Percentiles rank a stretch among this genome's conserved stretches.
Conservation (phyloP, 2,797 vertebrate species). For the Sebastes matsubarae region DNA sequence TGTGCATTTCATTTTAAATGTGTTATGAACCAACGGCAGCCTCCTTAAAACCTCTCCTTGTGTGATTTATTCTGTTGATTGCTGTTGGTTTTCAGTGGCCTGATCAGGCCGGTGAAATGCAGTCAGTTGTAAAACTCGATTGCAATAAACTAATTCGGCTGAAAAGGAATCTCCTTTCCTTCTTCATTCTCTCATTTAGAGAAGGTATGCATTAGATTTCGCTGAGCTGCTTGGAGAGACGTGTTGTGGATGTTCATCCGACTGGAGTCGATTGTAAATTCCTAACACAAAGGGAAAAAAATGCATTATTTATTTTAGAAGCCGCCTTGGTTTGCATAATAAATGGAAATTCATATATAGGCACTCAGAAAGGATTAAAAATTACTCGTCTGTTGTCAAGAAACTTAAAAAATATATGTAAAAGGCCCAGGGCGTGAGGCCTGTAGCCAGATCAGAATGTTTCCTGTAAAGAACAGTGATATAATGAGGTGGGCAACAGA, state of each 20-base stretch:
- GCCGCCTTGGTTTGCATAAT: not conserved
- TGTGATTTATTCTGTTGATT: slow-evolving; percentile 43
- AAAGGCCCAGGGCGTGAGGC: not conserved
- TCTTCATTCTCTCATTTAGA: not conserved
- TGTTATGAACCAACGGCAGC: slow-evolving; percentile 5
- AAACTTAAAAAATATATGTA: not conserved
- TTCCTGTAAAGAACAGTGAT: not conserved
- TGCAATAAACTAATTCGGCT: slow-evolving; percentile 27
- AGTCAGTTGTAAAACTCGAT: slow-evolving; percentile 38
- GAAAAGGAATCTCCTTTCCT: not conserved
- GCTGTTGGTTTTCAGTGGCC: slow-evolving; percentile 25
- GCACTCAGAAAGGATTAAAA: not conserved
- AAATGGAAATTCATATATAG: not conserved
- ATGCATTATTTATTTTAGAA: not conserved
- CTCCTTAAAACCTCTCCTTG: slow-evolving; percentile 26
- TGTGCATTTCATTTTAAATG: slow-evolving; percentile 46
- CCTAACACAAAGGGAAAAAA: not conserved
- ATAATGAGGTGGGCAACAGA: not conserved
- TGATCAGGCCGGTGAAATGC: slow-evolving; percentile 25
- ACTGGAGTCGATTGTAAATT: not conserved
- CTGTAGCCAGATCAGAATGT: not conserved
- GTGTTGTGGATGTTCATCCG: not conserved
- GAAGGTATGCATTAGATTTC: not conserved
- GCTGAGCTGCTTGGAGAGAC: not conserved
- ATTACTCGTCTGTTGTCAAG: not conserved